Evolutionary conservation across 2,113 vertebrate genomes (phyloP), one percentile per base, ranked within the genome.

Genomic region (Lethenteron camtschaticum): DNA sequence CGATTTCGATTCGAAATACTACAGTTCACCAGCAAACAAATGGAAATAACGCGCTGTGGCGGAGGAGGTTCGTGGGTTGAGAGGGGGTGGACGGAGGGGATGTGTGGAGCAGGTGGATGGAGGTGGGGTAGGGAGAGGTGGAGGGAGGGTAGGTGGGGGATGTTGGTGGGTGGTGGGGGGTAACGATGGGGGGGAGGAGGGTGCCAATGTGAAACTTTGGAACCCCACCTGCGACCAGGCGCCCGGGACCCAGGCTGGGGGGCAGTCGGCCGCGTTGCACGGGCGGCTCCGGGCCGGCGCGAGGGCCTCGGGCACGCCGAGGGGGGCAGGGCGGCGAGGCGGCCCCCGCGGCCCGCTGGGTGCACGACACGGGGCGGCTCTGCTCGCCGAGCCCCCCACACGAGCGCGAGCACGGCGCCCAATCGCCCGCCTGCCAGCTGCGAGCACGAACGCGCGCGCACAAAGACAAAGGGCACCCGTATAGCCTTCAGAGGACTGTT

Each of bases 181-280:
- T 13, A 63, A 8, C 13, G 7, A 7, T 13, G 59, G 59, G 5
- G 41, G 3, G 59, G 4, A 7, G 7, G 59, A 7, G 16, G 59
- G 59, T 41, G 41, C 41, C 41, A 41, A 41, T 9, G 24, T 24
- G 10, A 16, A 66, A 66, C 63, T 24, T 16, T 16, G 63, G 8
- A 66, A 66, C n/a, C 71, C 78, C 81, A 99, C 94, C 90, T 89
- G 87, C 60, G 89, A 86, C 94, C 94, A 99, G 0, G 81, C 78
- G 3, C 86, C 86, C 0, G 76, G 77, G 77, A 78, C 87, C 94
- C 94, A 99, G 70, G 85, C 81, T 0, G 90, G 86, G 1, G 86
- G 90, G 69, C 94, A 99, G 73, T 83, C 77, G 11, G 86, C 85
- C 56, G 74, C 80, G 57, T 84, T 85, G 78, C 94, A 99, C 66